These are phyloP conservation scores for Dasypogon diadema DNA, from an alignment of 2,888 invertebrate genomes.

Conservation along the genomic window DNA sequence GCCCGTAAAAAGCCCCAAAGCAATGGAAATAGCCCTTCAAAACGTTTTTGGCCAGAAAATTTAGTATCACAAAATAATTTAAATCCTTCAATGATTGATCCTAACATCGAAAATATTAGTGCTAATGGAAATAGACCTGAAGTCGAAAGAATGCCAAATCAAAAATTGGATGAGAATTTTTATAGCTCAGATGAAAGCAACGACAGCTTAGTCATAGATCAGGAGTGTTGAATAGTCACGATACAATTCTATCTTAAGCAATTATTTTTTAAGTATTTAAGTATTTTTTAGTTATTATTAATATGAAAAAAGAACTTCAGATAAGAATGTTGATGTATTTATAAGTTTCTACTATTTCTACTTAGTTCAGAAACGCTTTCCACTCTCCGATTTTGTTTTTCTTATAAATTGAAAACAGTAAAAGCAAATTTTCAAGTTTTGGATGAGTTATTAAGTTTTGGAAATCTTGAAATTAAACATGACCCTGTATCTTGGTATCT, in stretches of 20 bases:
- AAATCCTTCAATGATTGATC: slow-evolving; percentile 57
- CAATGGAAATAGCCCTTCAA: slow-evolving; percentile 53
- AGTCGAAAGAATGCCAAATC: slow-evolving; percentile 54
- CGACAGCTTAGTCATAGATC: slow-evolving; percentile 58
- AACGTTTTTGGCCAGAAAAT: slow-evolving; percentile 52
- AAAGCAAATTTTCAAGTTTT: too few relatives aligned
- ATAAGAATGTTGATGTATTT: not conserved
- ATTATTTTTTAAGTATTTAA: not conserved
- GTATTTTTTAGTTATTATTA: not conserved
- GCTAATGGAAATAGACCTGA: slow-evolving; percentile 58
- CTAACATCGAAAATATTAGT: slow-evolving; percentile 59
- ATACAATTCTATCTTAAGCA: too few relatives aligned
- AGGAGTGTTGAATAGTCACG: slow-evolving; percentile 56
- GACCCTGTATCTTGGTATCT: too few relatives aligned
- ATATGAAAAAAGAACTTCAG: not conserved
- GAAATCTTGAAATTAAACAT: too few relatives aligned
- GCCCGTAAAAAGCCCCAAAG: slow-evolving; percentile 54
- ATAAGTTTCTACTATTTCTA: too few relatives aligned
- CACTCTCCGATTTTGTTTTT: too few relatives aligned
- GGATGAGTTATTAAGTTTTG: too few relatives aligned
- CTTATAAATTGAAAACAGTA: too few relatives aligned
- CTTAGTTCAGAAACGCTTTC: too few relatives aligned
- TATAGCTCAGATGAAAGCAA: slow-evolving; percentile 59
- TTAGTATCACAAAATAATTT: slow-evolving; percentile 29
- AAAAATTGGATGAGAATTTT: slow-evolving; percentile 57